phyloP scores from a whole-genome alignment of 2,888 invertebrate species.

The Cheilosia vernalis region DNA sequence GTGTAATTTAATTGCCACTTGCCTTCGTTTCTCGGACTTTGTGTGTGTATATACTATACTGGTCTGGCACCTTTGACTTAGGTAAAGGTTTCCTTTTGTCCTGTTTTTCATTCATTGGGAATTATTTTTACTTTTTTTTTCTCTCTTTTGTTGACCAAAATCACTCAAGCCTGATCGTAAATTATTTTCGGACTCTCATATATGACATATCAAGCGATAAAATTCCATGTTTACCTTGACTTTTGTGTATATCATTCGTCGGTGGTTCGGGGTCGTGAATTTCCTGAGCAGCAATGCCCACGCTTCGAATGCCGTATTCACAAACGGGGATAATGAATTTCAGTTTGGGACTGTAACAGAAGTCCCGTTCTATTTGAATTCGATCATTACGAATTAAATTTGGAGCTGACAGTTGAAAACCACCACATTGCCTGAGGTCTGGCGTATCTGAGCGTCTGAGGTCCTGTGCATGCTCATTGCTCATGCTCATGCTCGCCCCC shows the following conservation, averaged over 20 bases:
- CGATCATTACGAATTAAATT: slow-evolving; percentile 65
- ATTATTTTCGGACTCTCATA: slow-evolving; percentile 63
- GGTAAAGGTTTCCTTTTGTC: slow-evolving; percentile 13
- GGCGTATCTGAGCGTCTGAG: not conserved
- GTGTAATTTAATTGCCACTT: slow-evolving; percentile 73
- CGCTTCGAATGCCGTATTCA: slow-evolving; percentile 58
- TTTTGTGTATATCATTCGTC: slow-evolving; percentile 20
- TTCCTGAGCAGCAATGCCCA: slow-evolving; percentile 44
- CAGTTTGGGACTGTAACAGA: slow-evolving; percentile 1
- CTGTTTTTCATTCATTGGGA: slow-evolving; percentile 62
- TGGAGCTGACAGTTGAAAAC: slow-evolving; percentile 60
- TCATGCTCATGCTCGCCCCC: slow-evolving; percentile 16
- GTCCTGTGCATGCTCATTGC: slow-evolving; percentile 9
- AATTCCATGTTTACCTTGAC: slow-evolving; percentile 62
- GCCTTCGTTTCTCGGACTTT: slow-evolving; percentile 33
- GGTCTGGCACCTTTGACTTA: slow-evolving; percentile 35
- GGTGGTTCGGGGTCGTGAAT: slow-evolving; percentile 24
- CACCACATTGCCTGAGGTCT: slow-evolving; percentile 56
- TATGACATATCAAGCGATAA: slow-evolving; percentile 63
- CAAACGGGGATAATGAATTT: slow-evolving; percentile 37
- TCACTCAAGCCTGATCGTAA: slow-evolving; percentile 69
- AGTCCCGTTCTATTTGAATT: slow-evolving; percentile 35
- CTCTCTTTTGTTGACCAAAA: slow-evolving; percentile 51
- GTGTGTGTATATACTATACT: slow-evolving; percentile 56
- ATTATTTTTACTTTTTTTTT: slow-evolving; percentile 10